phyloP scores from a whole-genome alignment of 2,113 vertebrate genomes.

The Elephas maximus region DNA sequence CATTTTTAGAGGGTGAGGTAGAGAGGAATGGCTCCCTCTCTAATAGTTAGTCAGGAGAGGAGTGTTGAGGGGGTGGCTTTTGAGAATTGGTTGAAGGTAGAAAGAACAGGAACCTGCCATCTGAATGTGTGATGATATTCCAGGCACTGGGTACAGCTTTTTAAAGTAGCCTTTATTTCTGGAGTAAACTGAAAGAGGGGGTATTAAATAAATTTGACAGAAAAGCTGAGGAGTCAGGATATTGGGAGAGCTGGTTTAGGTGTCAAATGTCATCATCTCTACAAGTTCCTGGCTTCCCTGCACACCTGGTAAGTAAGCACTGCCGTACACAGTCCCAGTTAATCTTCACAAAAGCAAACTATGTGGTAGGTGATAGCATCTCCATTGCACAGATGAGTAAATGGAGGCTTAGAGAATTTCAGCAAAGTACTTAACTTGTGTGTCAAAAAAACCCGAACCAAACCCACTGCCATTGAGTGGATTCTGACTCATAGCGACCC shows the following conservation, averaged over 20 bases:
- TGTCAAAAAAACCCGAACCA: no score
- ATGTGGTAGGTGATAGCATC: accelerated
- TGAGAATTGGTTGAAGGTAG: slow-evolving; percentile 51
- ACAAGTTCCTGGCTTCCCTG: neutral
- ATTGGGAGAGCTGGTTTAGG: neutral
- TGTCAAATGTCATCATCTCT: neutral
- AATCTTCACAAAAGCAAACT: neutral
- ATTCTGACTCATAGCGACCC: no score
- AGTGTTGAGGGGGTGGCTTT: slow-evolving; percentile 61
- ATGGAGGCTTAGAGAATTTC: neutral
- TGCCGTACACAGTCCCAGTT: neutral
- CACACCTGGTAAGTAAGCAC: neutral
- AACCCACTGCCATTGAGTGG: no score
- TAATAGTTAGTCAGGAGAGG: neutral
- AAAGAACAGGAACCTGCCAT: slow-evolving; percentile 54
- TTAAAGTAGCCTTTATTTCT: neutral
- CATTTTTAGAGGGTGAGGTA: slow-evolving; percentile 29
- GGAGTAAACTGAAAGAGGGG: neutral
- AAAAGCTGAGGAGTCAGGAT: neutral
- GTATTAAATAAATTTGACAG: neutral
- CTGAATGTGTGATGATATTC: neutral
- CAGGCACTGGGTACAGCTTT: neutral
- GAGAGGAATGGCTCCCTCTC: slow-evolving; percentile 4
- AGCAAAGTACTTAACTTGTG: neutral
- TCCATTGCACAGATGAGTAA: neutral